Evolutionary conservation across 2,888 invertebrate species (phyloP), one percentile per base, ranked within the genome.

Genomic region (Tupiocoris notatus): DNA sequence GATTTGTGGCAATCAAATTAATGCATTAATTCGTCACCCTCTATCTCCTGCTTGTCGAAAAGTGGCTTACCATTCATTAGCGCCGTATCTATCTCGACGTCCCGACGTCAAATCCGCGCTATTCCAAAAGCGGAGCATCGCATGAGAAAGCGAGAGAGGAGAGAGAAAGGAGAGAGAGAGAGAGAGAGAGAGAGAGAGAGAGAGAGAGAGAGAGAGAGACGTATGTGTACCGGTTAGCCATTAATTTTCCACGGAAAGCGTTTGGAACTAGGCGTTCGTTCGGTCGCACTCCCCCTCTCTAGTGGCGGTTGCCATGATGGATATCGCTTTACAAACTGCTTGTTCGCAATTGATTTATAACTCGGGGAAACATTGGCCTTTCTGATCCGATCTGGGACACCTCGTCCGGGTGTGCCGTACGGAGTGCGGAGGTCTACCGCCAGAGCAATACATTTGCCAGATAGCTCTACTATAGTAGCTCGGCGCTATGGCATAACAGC

Each of bases 341-440:
- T 74, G 74, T 74, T 74, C 74, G 24, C 74, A 74, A 64, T 74
- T 74, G 74, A 74, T 74, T 74, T 74, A 74, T 65, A 74, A 65
- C 74, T 54, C 74, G 58, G 57, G 57, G 58, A 62, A 70, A 70
- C 68, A 59, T 59, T 59, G 61, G 18, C 71, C 71, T 71, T 62
- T 71, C 71, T 71, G 71, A 71, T 71, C 62, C 61, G 71, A 71
- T 71, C 71, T 71, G 71, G 71, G 62, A 71, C 71, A 62, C 71
- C 71, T 71, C 59, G 21, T 59, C 59, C 20, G 17, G 59, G 20
- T 39, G 39, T 20, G n/a, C n/a, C n/a, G n/a, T n/a, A n/a, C n/a
- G n/a, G n/a, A 59, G 59, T 59, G 24, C 39, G 54, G 21, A 24
- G 62, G 71, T 71, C 71, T 62, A 61, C 59, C 23, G 58, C 23